Base-by-base conservation (phyloP, 2,888 invertebrate genomes). In the Lottia gigantea region DNA sequence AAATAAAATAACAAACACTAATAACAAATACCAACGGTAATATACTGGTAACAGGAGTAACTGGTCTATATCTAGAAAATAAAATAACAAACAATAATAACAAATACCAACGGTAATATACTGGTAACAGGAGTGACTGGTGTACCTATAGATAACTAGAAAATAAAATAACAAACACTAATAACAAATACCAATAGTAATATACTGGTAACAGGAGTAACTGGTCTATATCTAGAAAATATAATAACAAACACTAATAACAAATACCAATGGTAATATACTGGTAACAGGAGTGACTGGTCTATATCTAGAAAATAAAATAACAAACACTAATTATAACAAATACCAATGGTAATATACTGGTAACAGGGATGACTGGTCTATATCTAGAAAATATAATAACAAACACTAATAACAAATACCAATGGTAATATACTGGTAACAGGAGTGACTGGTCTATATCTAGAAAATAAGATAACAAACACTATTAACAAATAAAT, bases 91-190 rank as follows among this genome's bases (percentile, higher is more conserved):
- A 94, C 93, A 2, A 92, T 77, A 71, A 95, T 92, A 81, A 95
- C 94, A 87, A 95, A 94, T 14, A 91, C 89, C 0, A 95, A 88
- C 0, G 95, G 95, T 0, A 93, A 87, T 70, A 93, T 90, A 79
- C 93, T 94, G 15, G 95, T 94, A 78, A 92, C 82, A 0, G 95
- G 94, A 1, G 93, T 93, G n/a, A 95, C 93, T 0, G 95, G 94
- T 81, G 94, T 93, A 76, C 89, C 88, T 31, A 87, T 87, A n/a
- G 85, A 72, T 67, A 88, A 74, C 90, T 90, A 82, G 70, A 83
- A 81, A 26, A 73, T 65, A 70, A 68, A 66, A 68, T 55, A 68
- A 66, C 66, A 55, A 47, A 66, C 12, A 31, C 16, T 19, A 25
- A 66, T 15, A 19, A 95, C 94, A 87, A 95, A 94, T 14, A 91